These are phyloP conservation scores for Megalurothrips usitatus DNA, from an alignment of 2,888 invertebrate genomes.

Conservation along the genomic window DNA sequence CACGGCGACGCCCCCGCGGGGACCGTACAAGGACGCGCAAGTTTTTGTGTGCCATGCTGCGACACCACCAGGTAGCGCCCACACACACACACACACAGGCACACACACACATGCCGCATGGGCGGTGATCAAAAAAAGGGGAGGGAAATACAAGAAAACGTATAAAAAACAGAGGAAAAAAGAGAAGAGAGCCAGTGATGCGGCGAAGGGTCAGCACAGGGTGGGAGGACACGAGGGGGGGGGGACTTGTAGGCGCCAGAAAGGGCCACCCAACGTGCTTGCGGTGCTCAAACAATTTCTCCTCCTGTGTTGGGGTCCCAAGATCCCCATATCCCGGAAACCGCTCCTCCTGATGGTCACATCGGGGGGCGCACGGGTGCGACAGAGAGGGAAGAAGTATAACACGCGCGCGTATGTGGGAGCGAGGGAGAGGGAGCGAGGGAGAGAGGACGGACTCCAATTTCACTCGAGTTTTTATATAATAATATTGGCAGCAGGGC, in stretches of 20 bases:
- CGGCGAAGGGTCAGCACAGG: not conserved
- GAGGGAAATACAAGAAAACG: no score
- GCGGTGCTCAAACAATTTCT: not conserved
- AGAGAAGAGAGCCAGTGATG: not conserved
- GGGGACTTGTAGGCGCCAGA: not conserved
- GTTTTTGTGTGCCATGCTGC: no score
- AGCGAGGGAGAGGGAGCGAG: not conserved
- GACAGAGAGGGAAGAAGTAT: not conserved
- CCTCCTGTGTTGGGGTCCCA: not conserved
- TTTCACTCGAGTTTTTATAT: slow-evolving; percentile 21
- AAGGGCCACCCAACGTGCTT: not conserved
- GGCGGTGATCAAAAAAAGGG: not conserved
- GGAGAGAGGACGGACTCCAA: not conserved
- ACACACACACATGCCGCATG: not conserved
- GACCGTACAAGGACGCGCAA: no score
- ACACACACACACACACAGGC: not conserved
- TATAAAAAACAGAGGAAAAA: not conserved
- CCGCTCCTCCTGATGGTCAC: not conserved
- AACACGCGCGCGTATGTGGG: not conserved
- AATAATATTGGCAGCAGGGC: not conserved
- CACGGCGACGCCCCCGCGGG: no score
- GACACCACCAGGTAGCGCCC: no score
- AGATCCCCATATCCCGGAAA: slow-evolving; percentile 6
- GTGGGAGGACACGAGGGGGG: not conserved
- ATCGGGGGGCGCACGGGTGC: not conserved